Conservation (phyloP, 2,797 vertebrate species). For the Dendrocincla fuliginosa region DNA sequence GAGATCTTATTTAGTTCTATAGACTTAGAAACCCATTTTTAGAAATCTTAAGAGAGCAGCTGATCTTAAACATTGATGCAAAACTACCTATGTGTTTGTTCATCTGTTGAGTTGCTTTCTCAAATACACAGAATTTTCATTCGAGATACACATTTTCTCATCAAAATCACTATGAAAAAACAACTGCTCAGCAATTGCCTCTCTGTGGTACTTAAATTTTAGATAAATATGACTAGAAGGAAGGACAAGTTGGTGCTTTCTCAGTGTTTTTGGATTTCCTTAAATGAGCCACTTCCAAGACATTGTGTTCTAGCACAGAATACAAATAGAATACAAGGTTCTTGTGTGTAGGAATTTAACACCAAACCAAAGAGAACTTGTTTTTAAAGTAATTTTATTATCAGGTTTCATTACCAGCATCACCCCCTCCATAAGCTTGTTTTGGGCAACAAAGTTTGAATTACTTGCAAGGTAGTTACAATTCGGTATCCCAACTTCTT, state of each 20-base stretch:
- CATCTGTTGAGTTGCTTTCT: neutral
- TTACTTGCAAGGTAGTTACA: neutral
- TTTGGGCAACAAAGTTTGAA: neutral
- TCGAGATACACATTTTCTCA: neutral
- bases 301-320: neutral
- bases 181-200: neutral
- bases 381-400: neutral
- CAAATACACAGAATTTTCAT: neutral
- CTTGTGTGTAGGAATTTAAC: neutral
- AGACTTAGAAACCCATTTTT: neutral
- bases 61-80: neutral
- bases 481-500: neutral
- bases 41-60: neutral
- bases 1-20: neutral
- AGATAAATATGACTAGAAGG: neutral
- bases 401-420: neutral
- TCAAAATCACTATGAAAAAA: neutral
- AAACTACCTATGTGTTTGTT: neutral
- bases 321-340: neutral
- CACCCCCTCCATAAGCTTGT: neutral
- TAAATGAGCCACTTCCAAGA: neutral
- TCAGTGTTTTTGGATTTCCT: neutral
- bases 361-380: neutral
- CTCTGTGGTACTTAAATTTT: neutral
- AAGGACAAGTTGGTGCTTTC: neutral